Evolutionary conservation across 2,113 vertebrate species (phyloP), one percentile per base, ranked within the genome.

Genomic region (Peromyscus californicus): DNA sequence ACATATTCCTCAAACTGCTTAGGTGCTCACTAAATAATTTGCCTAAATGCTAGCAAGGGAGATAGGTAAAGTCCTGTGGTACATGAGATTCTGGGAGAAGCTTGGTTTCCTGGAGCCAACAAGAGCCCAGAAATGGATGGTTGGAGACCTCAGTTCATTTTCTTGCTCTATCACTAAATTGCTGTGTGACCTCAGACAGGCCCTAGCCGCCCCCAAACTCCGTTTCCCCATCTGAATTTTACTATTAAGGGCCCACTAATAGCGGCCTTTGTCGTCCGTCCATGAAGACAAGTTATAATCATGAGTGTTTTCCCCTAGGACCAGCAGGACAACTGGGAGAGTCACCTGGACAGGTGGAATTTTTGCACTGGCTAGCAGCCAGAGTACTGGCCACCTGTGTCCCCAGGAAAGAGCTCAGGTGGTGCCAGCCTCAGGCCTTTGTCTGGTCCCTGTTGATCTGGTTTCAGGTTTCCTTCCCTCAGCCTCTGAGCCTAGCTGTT

Each of bases 381-480:
- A 90, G 57, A 36, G 42, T 31, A 22, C 5, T 87, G 94, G 48
- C 84, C 31, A 80, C n/a, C n/a, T 92, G 90, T 96, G 90, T 95
- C 48, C 84, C 75, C 82, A 59, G 12, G 69, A 70, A 33, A 63
- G 54, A 63, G n/a, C 78, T 94, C 78, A 86, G 67, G n/a, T 83
- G 48, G 54, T 87, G 72, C 48, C 93, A 96, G 86, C 48, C 69
- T 92, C 33, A 39, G 72, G 74, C 61, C 86, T 91, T 95, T 95
- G 67, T 93, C 83, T 84, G 54, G 21, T 95, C 36, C 48, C 87
- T 74, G 42, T 92, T 95, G 93, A 91, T 86, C 31, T 83, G 93
- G 93, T 96, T 92, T 98, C 82, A 45, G 78, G 67, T 97, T 97
- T 94, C 93, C 42, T 48, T 95, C 75, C 39, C 59, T 83, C 51